A percentile compares a stretch with the other conserved stretches of the same genome.
Conservation (phyloP, 2,797 vertebrate genomes). For the Oceanodroma leucorhoa region DNA sequence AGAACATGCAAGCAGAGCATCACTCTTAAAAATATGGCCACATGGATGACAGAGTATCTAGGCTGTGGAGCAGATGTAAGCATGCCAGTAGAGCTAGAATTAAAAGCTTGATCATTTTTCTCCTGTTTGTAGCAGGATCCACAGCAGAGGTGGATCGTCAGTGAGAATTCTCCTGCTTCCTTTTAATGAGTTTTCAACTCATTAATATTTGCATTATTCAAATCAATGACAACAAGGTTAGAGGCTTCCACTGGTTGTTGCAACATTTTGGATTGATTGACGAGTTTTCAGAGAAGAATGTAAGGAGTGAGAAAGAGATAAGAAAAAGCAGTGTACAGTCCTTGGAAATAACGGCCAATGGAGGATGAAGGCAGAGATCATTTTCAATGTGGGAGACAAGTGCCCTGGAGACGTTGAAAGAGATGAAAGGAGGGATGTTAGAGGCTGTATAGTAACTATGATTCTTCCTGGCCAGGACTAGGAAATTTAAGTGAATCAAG, state of each 20-base stretch:
- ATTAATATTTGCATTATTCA: slow-evolving; percentile 59
- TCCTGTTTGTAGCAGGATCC: not conserved
- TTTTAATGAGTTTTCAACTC: slow-evolving; percentile 26
- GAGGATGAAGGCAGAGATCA: not conserved
- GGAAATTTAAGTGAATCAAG: not conserved
- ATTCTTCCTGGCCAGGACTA: not conserved
- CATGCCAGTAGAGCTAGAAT: not conserved
- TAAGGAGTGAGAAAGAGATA: not conserved
- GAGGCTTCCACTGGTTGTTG: slow-evolving; percentile 42
- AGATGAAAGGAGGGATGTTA: not conserved
- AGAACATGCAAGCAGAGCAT: slow-evolving; percentile 15
- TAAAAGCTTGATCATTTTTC: slow-evolving; percentile 23
- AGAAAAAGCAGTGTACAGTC: not conserved
- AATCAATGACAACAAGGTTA: slow-evolving; percentile 54
- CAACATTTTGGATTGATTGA: slow-evolving; percentile 12
- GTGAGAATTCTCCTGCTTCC: not conserved
- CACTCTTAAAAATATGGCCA: not conserved
- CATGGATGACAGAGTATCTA: not conserved
- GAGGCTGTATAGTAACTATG: not conserved
- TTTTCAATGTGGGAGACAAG: not conserved
- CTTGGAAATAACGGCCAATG: not conserved
- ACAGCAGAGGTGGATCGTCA: slow-evolving; percentile 7
- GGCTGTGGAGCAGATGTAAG: not conserved
- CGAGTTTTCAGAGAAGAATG: not conserved
- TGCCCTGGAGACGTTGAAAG: not conserved